phyloP scores from a whole-genome alignment of 2,113 vertebrate genomes.

The Phrynosoma blainvillii region DNA sequence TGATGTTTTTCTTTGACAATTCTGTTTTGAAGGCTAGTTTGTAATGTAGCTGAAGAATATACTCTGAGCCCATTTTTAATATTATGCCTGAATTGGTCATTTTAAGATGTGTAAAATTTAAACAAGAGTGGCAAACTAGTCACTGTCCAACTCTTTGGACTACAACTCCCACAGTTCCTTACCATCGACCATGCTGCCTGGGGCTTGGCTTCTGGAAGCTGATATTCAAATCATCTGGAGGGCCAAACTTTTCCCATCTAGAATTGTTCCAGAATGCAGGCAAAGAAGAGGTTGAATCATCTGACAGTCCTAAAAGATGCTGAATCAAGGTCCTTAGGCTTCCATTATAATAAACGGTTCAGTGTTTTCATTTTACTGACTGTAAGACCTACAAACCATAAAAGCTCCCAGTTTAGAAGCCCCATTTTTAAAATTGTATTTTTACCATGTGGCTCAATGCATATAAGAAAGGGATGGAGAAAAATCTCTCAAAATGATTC shows the following conservation, averaged over 20 bases:
- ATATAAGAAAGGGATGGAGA: constrained; percentile 47
- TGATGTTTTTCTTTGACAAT: too few relatives aligned
- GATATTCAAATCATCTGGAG: neutral
- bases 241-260: neutral
- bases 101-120: neutral
- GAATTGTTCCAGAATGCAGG: neutral
- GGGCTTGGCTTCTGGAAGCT: too few relatives aligned
- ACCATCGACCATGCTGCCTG: too few relatives aligned
- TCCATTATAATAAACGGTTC: neutral
- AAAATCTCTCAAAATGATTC: constrained; percentile 43
- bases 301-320: constrained; percentile 51
- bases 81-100: neutral
- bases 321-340: constrained; percentile 38
- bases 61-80: neutral
- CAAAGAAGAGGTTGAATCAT: neutral
- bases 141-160: too few relatives aligned
- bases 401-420: rapidly evolving
- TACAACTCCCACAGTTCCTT: too few relatives aligned
- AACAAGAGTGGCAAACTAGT: neutral
- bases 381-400: constrained; percentile 23
- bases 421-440: constrained; percentile 25
- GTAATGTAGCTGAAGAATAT: neutral
- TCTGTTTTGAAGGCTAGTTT: neutral
- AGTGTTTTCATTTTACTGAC: neutral
- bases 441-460: constrained; percentile 54